These are phyloP conservation scores for Steinernema feltiae DNA, from an alignment of 1,140 invertebrate species.

Conservation along the genomic window DNA sequence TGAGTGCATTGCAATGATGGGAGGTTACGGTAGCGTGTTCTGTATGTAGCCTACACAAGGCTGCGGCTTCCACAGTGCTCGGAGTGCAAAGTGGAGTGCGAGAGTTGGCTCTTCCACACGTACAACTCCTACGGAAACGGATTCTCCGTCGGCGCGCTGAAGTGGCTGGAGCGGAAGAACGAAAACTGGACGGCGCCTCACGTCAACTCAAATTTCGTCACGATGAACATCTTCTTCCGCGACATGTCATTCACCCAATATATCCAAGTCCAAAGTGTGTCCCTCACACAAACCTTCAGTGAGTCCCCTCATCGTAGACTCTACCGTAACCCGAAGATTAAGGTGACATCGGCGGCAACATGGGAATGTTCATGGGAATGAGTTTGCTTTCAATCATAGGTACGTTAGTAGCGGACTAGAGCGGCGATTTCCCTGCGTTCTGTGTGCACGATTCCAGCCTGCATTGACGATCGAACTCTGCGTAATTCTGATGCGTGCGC, in stretches of 20 bases:
- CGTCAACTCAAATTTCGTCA: constrained; percentile 45
- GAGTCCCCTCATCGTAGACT: constrained; percentile 3
- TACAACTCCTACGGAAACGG: constrained; percentile 52
- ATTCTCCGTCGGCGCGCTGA: constrained; percentile 35
- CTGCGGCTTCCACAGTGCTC: neutral
- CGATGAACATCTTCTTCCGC: constrained; percentile 55
- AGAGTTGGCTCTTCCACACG: constrained; percentile 50
- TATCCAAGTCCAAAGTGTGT: constrained; percentile 47
- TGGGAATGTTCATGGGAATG: constrained; percentile 57
- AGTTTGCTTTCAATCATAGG: constrained; percentile 43
- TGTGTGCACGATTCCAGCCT: too few relatives aligned
- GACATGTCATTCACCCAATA: constrained; percentile 56
- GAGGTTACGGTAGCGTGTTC: neutral
- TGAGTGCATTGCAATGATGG: too few relatives aligned
- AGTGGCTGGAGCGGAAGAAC: constrained; percentile 36
- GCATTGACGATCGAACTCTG: too few relatives aligned
- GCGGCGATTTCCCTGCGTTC: too few relatives aligned
- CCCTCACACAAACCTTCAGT: constrained; percentile 43
- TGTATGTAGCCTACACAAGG: neutral
- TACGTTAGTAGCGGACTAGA: too few relatives aligned
- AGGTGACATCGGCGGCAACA: constrained; percentile 55
- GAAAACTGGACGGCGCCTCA: constrained; percentile 33
- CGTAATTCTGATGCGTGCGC: too few relatives aligned
- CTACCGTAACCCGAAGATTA: neutral
- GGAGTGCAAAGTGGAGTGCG: constrained; percentile 51